Evolutionary conservation across 2,113 vertebrate species (phyloP), one percentile per base, ranked within the genome.

Genomic region (Ceyx margarethae): DNA sequence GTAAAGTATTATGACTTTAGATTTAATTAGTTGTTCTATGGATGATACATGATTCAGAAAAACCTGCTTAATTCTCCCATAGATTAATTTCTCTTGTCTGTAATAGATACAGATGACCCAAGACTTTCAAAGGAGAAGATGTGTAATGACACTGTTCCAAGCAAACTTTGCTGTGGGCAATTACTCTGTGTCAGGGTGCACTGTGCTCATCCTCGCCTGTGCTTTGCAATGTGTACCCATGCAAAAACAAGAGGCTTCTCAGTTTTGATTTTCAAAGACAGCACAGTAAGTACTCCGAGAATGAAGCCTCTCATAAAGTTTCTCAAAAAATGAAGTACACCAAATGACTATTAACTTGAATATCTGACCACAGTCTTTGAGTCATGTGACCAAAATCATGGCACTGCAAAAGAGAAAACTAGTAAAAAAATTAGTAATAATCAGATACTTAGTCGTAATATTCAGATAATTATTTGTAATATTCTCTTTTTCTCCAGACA

Each of bases 51-150:
- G 57, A 94, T 48, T 80, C 74, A 77, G 54, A 85, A 91, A 84
- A 48, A 14, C 12, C 20, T 9, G 14, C 17, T 85, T 85, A 7
- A 28, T 85, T 75, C 57, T 83, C 21, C 48, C 10, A 16, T 20
- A 84, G n/a, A 81, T 94, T 35, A 72, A 72, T 90, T 94, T 77
- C 28, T 90, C 68, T 71, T 72, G 40, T 53, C n/a, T 79, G 15
- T 28, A 73, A 64, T 25, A 82, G 37, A 43, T 64, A 28, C 40
- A 71, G 76, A 28, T 77, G 43, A 45, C 14, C 23, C 25, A 28
- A 67, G 23, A 69, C 40, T 65, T 67, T 78, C 16, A 45, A 40
- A 61, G 74, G 40, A 81, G 42, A 57, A 40, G 26, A 45, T 48
- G 28, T 67, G 43, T 61, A 74, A 90, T 3, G 21, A 33, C 64